These are phyloP conservation scores for Amblyjoppa fuscipennis DNA, from an alignment of 2,888 invertebrate species.

Conservation along the genomic window DNA sequence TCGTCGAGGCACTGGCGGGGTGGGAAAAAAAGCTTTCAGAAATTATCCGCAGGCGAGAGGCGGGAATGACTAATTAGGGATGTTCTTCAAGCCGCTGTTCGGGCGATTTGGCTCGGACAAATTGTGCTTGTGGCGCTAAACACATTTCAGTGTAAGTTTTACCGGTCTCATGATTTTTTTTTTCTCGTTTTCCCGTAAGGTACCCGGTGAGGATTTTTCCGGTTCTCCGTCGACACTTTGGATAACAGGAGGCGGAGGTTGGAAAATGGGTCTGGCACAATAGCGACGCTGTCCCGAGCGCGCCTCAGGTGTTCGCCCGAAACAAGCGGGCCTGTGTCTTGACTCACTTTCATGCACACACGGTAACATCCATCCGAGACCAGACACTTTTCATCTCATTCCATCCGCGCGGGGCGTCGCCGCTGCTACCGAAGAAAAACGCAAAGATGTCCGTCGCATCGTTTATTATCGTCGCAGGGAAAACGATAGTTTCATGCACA, in stretches of 20 bases:
- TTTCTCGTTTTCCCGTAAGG: slow-evolving; percentile 33
- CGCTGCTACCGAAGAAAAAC: slow-evolving; percentile 20
- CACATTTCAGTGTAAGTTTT: slow-evolving; percentile 54
- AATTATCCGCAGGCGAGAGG: slow-evolving; percentile 17
- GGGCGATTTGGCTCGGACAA: slow-evolving; percentile 6
- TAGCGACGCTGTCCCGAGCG: slow-evolving; percentile 47
- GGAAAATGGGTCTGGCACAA: slow-evolving; percentile 41
- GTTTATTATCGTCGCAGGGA: slow-evolving; percentile 49
- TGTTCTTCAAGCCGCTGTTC: slow-evolving; percentile 40
- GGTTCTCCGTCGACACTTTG: slow-evolving; percentile 40
- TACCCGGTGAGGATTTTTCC: neutral
- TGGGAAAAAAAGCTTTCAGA: neutral
- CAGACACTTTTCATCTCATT: slow-evolving; percentile 33
- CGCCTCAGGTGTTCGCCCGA: slow-evolving; percentile 41
- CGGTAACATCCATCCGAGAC: neutral
- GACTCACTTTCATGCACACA: slow-evolving; percentile 30
- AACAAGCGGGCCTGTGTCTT: slow-evolving; percentile 33
- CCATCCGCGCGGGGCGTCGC: neutral
- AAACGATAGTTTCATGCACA: slow-evolving; percentile 30
- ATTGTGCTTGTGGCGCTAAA: slow-evolving; percentile 27
- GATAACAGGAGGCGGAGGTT: slow-evolving; percentile 42
- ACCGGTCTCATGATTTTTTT: slow-evolving; percentile 55
- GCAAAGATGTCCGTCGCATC: slow-evolving; percentile 35
- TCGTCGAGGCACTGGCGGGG: neutral
- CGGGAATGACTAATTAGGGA: slow-evolving; percentile 54